These are phyloP conservation scores for Cerastis leucographa DNA, from an alignment of 2,888 invertebrate genomes.

Conservation along the genomic window DNA sequence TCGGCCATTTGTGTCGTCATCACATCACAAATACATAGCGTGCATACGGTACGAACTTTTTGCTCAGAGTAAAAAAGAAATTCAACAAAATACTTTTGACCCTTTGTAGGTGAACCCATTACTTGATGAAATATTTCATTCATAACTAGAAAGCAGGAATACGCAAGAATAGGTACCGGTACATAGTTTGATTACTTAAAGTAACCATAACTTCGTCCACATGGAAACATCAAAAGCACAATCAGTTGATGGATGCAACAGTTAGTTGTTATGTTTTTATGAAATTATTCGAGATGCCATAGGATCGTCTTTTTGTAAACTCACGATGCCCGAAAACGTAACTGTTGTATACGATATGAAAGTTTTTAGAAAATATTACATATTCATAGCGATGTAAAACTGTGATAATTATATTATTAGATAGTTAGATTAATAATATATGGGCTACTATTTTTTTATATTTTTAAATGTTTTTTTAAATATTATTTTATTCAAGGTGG, in stretches of 20 bases:
- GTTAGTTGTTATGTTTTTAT: background rate
- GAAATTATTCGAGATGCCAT: no score
- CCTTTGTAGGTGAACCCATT: slow-evolving; percentile 29
- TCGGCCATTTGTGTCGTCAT: background rate
- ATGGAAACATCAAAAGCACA: slow-evolving; percentile 4
- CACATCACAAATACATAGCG: background rate
- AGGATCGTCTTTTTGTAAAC: no score
- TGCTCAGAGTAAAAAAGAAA: background rate
- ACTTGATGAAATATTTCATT: slow-evolving; percentile 26
- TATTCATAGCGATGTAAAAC: background rate
- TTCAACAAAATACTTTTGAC: slow-evolving; percentile 11
- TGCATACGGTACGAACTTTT: background rate
- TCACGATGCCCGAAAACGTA: background rate
- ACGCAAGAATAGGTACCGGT: no score
- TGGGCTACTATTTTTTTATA: no score
- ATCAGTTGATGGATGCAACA: background rate
- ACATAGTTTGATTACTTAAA: slow-evolving; percentile 12
- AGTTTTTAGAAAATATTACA: slow-evolving; percentile 8
- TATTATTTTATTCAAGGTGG: no score
- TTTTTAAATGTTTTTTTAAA: no score
- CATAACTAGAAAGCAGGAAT: background rate
- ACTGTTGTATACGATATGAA: slow-evolving; percentile 9
- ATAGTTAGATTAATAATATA: background rate
- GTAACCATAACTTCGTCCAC: background rate
- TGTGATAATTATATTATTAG: background rate